Evolutionary conservation across 2,113 vertebrate species (phyloP).

Genomic region (Marmota flaviventris): DNA sequence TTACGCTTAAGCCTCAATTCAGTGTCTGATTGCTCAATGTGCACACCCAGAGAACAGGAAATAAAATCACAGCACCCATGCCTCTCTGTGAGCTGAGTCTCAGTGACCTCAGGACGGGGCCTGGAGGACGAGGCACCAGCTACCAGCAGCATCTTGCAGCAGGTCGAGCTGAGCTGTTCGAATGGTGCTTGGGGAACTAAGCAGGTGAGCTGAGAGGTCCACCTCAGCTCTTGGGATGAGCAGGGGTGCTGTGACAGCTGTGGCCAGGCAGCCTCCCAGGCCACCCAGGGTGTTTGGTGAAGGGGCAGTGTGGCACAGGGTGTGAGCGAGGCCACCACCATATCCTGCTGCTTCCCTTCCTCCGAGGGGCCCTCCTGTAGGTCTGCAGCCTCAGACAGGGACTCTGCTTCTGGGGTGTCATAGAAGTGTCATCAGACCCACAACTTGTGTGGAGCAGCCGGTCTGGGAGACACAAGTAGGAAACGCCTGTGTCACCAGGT

Average conservation of each 20-base stretch:
- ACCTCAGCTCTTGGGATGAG: not conserved
- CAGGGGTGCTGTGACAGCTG: no score
- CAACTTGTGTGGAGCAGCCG: no score
- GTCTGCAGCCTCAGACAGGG: not conserved
- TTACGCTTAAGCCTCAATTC: conserved; percentile 77
- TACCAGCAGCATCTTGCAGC: no score
- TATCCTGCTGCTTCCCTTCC: not conserved
- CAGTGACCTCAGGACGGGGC: not conserved
- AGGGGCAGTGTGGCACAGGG: fast-evolving
- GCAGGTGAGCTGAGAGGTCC: no score
- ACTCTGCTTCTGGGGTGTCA: not conserved
- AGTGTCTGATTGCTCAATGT: conserved; percentile 60
- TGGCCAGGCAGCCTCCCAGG: no score
- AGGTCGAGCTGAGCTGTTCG: not conserved
- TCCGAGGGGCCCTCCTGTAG: fast-evolving
- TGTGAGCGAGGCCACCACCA: no score
- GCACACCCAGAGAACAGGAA: conserved; percentile 46
- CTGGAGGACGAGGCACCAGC: no score
- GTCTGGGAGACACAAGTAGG: not conserved
- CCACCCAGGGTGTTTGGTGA: no score
- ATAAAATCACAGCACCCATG: not conserved
- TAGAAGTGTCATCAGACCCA: no score
- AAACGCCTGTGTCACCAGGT: fast-evolving
- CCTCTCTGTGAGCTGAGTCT: not conserved
- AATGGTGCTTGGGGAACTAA: not conserved